phyloP scores from a whole-genome alignment of 2,113 vertebrate genomes.

The Hiodon tergisus region DNA sequence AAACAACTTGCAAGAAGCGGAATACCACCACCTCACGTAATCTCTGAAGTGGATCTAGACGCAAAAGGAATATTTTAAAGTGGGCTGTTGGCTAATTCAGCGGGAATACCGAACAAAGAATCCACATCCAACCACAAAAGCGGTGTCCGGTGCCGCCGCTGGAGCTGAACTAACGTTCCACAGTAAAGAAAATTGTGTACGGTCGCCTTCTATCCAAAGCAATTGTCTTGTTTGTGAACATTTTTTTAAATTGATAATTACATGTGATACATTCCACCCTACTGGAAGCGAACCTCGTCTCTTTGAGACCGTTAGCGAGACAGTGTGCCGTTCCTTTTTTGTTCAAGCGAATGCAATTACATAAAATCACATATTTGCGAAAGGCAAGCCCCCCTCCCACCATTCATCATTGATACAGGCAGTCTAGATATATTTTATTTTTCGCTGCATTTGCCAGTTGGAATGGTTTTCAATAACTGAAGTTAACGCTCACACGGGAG shows the following conservation, averaged over 20 bases:
- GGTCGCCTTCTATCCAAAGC: too few relatives aligned
- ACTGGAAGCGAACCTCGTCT: too few relatives aligned
- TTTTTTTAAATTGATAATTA: too few relatives aligned
- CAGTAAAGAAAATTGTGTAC: too few relatives aligned
- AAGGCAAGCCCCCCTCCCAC: neutral
- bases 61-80: neutral
- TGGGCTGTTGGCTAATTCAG: constrained; percentile 28
- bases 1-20: neutral
- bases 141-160: constrained; percentile 12
- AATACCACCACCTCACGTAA: neutral
- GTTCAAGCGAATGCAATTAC: too few relatives aligned
- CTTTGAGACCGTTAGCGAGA: too few relatives aligned
- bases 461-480: constrained; percentile 24
- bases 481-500: constrained; percentile 14
- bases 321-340: too few relatives aligned
- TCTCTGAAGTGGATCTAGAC: neutral
- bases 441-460: neutral
- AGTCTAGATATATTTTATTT: neutral
- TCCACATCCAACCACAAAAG: constrained; percentile 24
- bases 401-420: neutral
- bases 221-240: too few relatives aligned
- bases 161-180: too few relatives aligned
- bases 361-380: too few relatives aligned
- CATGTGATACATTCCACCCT: too few relatives aligned
- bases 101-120: constrained; percentile 44